Evolutionary conservation across 2,113 vertebrate genomes (phyloP).

Genomic region (Mystacornis crossleyi): DNA sequence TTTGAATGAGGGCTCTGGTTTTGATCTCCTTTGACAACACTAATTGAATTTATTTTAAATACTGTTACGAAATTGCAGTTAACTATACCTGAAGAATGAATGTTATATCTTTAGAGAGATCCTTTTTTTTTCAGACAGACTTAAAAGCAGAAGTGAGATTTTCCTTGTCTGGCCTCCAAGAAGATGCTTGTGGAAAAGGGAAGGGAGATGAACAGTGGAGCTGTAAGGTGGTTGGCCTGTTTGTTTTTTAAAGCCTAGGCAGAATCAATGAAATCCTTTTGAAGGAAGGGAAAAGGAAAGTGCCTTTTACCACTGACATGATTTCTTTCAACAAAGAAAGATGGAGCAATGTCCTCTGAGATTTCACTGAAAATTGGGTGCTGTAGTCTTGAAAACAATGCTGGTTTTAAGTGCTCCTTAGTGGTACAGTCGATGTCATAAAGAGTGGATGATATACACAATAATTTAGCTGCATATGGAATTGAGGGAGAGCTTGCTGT

Average conservation of each 20-base stretch:
- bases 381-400: not conserved
- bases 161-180: not conserved
- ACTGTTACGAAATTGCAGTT: not conserved
- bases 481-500: not conserved
- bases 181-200: not conserved
- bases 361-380: not conserved
- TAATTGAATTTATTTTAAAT: not conserved
- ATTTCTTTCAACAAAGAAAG: not conserved
- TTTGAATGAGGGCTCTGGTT: not conserved
- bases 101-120: not conserved
- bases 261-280: not conserved
- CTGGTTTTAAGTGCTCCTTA: not conserved
- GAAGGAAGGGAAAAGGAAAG: not conserved
- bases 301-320: not conserved
- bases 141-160: not conserved
- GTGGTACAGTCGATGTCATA: not conserved
- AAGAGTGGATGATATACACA: not conserved
- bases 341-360: not conserved
- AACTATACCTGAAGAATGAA: not conserved
- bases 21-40: not conserved
- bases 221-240: not conserved
- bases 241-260: not conserved
- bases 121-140: not conserved
- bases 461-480: not conserved
- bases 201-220: not conserved